phyloP scores from a whole-genome alignment of 2,888 invertebrate species.

The Shargacucullia verbasci region DNA sequence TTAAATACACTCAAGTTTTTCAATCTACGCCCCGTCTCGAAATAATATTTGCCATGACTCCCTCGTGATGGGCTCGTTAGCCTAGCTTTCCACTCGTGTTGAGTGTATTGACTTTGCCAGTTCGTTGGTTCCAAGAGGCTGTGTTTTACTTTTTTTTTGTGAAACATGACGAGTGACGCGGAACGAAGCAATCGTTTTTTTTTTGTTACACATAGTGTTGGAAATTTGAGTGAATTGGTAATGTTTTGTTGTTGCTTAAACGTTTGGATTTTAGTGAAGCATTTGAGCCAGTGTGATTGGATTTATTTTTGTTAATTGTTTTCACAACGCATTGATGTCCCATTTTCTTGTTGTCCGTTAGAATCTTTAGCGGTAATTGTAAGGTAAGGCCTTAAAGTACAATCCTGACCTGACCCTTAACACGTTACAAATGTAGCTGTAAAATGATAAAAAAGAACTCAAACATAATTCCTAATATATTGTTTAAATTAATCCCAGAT shows the following conservation, averaged over 20 bases:
- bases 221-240: constrained; percentile 28
- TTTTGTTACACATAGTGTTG: constrained; percentile 37
- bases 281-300: background rate
- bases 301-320: constrained; percentile 14
- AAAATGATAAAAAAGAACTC: no score
- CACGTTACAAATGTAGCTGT: no score
- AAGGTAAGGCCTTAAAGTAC: no score
- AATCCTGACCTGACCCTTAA: no score
- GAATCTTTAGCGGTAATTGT: no score
- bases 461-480: no score
- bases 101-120: constrained; percentile 81
- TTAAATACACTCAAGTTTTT: constrained; percentile 59
- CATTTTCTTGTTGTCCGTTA: no score
- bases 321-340: no score
- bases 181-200: constrained; percentile 49
- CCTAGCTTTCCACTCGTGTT: constrained; percentile 66
- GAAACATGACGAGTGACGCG: constrained; percentile 53
- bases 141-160: constrained; percentile 63
- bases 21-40: constrained; percentile 62
- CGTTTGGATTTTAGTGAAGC: background rate
- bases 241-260: constrained; percentile 21
- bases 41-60: constrained; percentile 78
- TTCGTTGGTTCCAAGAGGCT: constrained; percentile 76
- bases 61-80: constrained; percentile 77
- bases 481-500: constrained; percentile 2